phyloP scores from a whole-genome alignment of 2,888 invertebrate genomes.

The Lasiommata megera region DNA sequence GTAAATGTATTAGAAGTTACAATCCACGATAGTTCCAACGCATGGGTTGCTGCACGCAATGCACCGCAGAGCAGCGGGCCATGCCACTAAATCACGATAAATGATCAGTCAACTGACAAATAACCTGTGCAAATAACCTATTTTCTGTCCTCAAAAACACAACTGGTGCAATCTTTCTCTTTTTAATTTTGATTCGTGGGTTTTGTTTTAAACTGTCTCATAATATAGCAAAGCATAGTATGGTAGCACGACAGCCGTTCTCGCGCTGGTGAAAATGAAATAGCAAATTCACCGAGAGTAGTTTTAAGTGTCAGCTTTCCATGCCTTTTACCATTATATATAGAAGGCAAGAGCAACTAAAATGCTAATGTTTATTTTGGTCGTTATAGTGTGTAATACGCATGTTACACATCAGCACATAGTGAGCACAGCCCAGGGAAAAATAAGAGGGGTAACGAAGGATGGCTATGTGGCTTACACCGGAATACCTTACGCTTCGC shows the following conservation, averaged over 20 bases:
- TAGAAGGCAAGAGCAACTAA: too few relatives aligned
- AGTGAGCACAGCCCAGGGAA: slow-evolving; percentile 57
- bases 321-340: not conserved
- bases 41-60: not conserved
- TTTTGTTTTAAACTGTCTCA: too few relatives aligned
- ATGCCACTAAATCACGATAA: not conserved
- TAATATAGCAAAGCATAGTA: too few relatives aligned
- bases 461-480: slow-evolving; percentile 59
- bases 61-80: not conserved
- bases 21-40: not conserved
- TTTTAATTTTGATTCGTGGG: too few relatives aligned
- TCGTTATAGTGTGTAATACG: slow-evolving; percentile 7
- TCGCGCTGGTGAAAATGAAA: not conserved
- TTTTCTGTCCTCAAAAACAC: too few relatives aligned
- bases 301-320: not conserved
- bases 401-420: slow-evolving; percentile 40
- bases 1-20: not conserved
- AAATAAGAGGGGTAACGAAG: slow-evolving; percentile 46
- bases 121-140: too few relatives aligned
- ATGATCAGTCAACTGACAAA: not conserved
- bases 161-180: too few relatives aligned
- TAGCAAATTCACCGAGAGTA: not conserved
- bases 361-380: slow-evolving; percentile 5
- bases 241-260: too few relatives aligned
- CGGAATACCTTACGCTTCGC: slow-evolving; percentile 64